These are phyloP conservation scores for Eulemur albifrons DNA, from an alignment of 2,797 vertebrate genomes.

Conservation along the genomic window DNA sequence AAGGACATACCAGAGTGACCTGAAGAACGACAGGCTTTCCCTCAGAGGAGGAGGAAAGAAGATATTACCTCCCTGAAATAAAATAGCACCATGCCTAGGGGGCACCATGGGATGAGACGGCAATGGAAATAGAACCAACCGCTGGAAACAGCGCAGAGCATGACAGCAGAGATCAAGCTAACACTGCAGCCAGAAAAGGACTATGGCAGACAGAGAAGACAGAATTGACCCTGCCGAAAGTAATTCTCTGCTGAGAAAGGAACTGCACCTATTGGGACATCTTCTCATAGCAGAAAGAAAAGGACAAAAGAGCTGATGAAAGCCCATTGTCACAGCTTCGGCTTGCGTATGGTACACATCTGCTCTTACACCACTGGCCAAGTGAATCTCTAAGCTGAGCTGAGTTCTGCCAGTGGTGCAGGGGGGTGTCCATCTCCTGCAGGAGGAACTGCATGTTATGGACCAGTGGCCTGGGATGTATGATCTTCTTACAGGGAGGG, in stretches of 20 bases:
- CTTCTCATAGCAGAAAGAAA: not conserved
- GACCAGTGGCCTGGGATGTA: fast-evolving
- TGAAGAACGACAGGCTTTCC: not conserved
- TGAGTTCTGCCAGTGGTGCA: fast-evolving
- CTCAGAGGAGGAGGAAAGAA: too few species aligned
- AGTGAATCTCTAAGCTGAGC: fast-evolving
- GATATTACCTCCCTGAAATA: not conserved
- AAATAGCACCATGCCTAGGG: not conserved
- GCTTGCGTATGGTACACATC: fast-evolving
- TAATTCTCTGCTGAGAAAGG: not conserved
- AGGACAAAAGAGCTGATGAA: not conserved
- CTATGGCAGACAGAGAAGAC: not conserved
- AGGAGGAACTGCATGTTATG: fast-evolving
- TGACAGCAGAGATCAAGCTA: not conserved
- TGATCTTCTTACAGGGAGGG: too few species aligned
- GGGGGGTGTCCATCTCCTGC: fast-evolving
- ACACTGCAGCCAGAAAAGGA: not conserved
- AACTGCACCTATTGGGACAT: too few species aligned
- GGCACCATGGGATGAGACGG: too few species aligned
- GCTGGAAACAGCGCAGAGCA: not conserved
- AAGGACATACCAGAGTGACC: not conserved
- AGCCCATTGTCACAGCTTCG: not conserved
- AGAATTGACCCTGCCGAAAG: not conserved
- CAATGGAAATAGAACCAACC: not conserved
- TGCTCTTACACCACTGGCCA: fast-evolving